A percentile compares a stretch with the other conserved stretches of the same genome.
These are phyloP conservation scores for Xiphophorus couchianus DNA, from an alignment of 2,113 vertebrate genomes.

Conservation along the genomic window DNA sequence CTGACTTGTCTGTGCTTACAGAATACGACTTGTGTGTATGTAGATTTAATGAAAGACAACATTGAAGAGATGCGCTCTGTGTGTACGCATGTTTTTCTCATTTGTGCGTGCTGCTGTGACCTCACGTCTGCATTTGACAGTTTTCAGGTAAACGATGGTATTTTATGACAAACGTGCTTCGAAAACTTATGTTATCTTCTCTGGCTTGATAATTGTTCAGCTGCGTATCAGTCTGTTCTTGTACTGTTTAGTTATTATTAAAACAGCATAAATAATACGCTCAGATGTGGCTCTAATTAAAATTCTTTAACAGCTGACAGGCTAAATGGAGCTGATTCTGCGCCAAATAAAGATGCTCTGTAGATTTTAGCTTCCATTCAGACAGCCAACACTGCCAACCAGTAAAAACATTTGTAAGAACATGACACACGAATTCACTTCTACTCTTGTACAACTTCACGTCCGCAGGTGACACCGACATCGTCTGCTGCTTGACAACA, in stretches of 20 bases:
- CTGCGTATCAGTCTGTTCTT: conserved; percentile 59
- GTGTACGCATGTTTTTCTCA: not conserved
- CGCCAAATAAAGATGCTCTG: conserved; percentile 49
- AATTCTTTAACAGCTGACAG: conserved; percentile 47
- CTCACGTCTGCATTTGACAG: not conserved
- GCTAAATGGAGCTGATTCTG: conserved; percentile 48
- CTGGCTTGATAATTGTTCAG: conserved; percentile 39
- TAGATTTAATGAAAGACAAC: not conserved
- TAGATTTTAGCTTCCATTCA: conserved; percentile 22
- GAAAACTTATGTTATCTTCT: conserved; percentile 4
- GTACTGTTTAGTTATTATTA: conserved; percentile 60
- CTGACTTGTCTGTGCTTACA: conserved; percentile 1
- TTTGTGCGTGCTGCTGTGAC: not conserved
- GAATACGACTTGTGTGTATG: not conserved
- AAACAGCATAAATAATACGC: conserved; percentile 44
- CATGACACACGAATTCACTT: not conserved
- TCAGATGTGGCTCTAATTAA: conserved; percentile 48
- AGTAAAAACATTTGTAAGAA: not conserved
- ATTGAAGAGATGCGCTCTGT: not conserved
- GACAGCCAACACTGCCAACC: conserved; percentile 10
- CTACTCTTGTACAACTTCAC: no score
- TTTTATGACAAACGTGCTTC: conserved; percentile 21
- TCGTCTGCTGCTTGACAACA: no score
- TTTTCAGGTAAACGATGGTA: not conserved
- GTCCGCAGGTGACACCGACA: no score